Evolutionary conservation across 2,888 invertebrate genomes (phyloP), one percentile per base, ranked within the genome.

Genomic region (Mythimna pallens): DNA sequence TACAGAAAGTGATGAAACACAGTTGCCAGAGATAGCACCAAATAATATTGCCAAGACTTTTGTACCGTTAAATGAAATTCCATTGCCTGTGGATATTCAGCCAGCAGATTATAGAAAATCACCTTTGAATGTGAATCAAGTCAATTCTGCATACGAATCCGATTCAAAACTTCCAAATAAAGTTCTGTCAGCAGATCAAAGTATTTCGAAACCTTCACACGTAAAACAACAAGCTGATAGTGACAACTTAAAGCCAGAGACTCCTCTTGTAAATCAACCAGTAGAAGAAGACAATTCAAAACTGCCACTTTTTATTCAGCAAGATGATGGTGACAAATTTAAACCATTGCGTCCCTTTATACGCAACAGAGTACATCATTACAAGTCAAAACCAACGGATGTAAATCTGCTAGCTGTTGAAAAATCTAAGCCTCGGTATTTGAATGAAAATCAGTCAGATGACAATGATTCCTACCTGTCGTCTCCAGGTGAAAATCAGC

Each of bases 21-120:
- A 30, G n/a, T 57, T 7, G 9, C 50, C 63, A 64, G 20, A 52
- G 1, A 12, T 50, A n/a, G 1, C 34, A 36, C 20, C 64, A 67
- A 59, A 9, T 43, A 52, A 50, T 25, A 47, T 47, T 2, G 9
- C 43, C 12, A 59, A 34, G 25, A 22, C 12, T 43, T 8, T 61
- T 65, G 12, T n/a, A 63, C 69, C 59, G 5, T 34, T 54, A 7
- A 17, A 40, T 57, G 3, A 73, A 73, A n/a, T 36, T 73, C 6
- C 12, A n/a, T 43, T 65, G 34, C 43, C 36, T n/a, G 36, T 36
- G 1, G 62, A 73, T n/a, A 36, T n/a, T 36, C 55, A 62, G 30
- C 47, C 47, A 72, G 30, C 12, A 14, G 54, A 34, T 57, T 43
- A 50, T 50, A 20, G 7, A 50, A 20, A 47, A 47, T 47, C 20